Percentiles rank a stretch among this genome's conserved stretches.
Conservation (phyloP, 2,797 vertebrate species). For the Smutsia gigantea region DNA sequence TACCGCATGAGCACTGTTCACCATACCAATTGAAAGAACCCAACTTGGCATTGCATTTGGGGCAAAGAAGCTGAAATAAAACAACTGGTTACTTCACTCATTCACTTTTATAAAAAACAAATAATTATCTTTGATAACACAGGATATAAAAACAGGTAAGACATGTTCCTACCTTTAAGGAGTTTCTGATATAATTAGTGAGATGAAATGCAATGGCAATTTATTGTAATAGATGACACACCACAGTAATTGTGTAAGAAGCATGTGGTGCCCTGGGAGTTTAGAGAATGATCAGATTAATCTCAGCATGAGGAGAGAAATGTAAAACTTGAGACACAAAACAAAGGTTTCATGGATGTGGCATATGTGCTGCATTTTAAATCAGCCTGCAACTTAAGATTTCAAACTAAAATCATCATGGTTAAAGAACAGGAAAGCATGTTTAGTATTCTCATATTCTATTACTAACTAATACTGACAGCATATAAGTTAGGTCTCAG, state of each 20-base stretch:
- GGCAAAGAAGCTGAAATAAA: slow-evolving; percentile 93
- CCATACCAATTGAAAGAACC: slow-evolving; percentile 97
- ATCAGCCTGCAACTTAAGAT: not conserved
- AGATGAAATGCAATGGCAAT: not conserved
- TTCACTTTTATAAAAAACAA: not conserved
- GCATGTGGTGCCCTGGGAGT: not conserved
- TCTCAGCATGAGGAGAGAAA: not conserved
- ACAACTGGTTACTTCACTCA: not conserved
- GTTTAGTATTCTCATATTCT: not conserved
- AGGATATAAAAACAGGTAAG: not conserved
- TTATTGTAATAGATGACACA: not conserved
- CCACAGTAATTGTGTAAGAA: not conserved
- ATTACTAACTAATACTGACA: not conserved
- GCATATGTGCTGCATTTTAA: not conserved
- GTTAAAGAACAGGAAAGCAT: not conserved
- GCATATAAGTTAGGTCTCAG: not conserved
- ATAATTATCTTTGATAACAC: not conserved
- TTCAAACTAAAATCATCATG: not conserved
- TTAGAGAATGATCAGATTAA: not conserved
- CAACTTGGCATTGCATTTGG: slow-evolving; percentile 94
- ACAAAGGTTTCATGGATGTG: not conserved
- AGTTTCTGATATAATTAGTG: not conserved
- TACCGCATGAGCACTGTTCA: slow-evolving; percentile 95
- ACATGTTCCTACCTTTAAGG: not conserved
- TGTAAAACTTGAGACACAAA: not conserved